phyloP scores from a whole-genome alignment of 2,797 vertebrate species.

The Hippocampus kuda region DNA sequence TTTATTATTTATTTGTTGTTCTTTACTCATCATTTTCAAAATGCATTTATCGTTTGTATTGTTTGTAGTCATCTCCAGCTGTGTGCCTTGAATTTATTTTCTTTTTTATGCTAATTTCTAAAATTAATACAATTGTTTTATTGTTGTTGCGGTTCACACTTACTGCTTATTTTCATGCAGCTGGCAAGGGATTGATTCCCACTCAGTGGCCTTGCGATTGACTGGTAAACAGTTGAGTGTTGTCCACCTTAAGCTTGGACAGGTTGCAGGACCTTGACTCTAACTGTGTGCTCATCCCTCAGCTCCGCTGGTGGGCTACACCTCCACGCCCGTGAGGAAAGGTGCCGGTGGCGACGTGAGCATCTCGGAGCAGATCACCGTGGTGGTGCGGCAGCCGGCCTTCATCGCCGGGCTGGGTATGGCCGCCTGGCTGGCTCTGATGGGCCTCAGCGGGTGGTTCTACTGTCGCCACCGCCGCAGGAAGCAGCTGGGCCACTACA shows the following conservation, averaged over 20 bases:
- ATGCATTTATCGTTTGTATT: too few species aligned
- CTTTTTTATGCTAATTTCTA: too few species aligned
- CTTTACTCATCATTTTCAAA: too few species aligned
- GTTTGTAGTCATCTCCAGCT: too few species aligned
- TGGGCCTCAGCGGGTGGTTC: constrained; percentile 68
- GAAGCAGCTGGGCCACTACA: constrained; percentile 91
- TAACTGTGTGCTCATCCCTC: constrained; percentile 17
- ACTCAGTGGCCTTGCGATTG: too few species aligned
- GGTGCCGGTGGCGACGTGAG: constrained; percentile 58
- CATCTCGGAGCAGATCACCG: constrained; percentile 88
- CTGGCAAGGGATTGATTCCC: too few species aligned
- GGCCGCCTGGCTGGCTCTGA: constrained; percentile 79
- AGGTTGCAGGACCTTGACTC: neutral
- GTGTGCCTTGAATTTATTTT: too few species aligned
- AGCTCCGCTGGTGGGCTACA: constrained; percentile 61
- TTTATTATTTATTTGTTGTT: too few species aligned
- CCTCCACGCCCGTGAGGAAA: constrained; percentile 41
- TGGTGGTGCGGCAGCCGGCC: constrained; percentile 83
- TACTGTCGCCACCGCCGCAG: constrained; percentile 71
- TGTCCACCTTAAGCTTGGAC: neutral
- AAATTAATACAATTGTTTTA: too few species aligned
- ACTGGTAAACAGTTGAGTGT: too few species aligned
- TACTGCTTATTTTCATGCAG: too few species aligned
- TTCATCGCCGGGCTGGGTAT: constrained; percentile 92
- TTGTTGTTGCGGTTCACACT: too few species aligned